Conservation (phyloP, 2,797 vertebrate species). For the Anguilla megastoma region DNA sequence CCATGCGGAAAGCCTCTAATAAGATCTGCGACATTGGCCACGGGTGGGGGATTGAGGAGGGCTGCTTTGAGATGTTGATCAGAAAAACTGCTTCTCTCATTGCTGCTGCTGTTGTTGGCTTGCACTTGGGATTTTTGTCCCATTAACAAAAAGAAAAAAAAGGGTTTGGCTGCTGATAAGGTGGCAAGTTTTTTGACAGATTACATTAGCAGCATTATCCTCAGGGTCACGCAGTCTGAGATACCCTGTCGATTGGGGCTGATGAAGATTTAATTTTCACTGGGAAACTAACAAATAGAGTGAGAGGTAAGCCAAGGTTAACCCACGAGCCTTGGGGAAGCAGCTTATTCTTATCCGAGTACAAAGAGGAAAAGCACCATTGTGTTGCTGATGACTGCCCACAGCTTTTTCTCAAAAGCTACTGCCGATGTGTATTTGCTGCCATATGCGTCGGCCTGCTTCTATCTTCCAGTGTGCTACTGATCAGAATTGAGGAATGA, state of each 20-base stretch:
- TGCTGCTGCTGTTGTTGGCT: background rate
- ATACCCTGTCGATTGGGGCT: slow-evolving; percentile 54
- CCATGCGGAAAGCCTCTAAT: slow-evolving; percentile 60
- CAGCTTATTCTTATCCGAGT: slow-evolving; percentile 56
- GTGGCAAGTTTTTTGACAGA: slow-evolving; percentile 23
- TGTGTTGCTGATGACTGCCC: slow-evolving; percentile 70
- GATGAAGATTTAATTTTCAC: slow-evolving; percentile 46
- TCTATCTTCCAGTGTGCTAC: slow-evolving; percentile 68
- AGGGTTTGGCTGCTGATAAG: slow-evolving; percentile 25
- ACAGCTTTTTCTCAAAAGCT: slow-evolving; percentile 63
- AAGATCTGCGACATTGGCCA: slow-evolving; percentile 58
- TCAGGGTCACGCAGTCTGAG: slow-evolving; percentile 30
- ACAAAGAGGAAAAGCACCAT: slow-evolving; percentile 49
- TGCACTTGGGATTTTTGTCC: background rate
- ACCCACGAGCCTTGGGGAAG: slow-evolving; percentile 58
- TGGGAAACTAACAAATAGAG: slow-evolving; percentile 43
- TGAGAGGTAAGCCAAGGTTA: slow-evolving; percentile 48
- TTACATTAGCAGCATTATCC: slow-evolving; percentile 46
- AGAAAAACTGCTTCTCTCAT: slow-evolving; percentile 39
- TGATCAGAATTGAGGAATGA: slow-evolving; percentile 68
- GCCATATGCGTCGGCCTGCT: slow-evolving; percentile 70
- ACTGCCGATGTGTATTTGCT: slow-evolving; percentile 63
- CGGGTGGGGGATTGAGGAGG: slow-evolving; percentile 50
- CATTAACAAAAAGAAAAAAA: slow-evolving; percentile 45
- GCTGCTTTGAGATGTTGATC: slow-evolving; percentile 52